Percentiles rank a stretch among this genome's conserved stretches.
phyloP scores from a whole-genome alignment of 1,140 invertebrate genomes.

The Diachasmimorpha longicaudata region DNA sequence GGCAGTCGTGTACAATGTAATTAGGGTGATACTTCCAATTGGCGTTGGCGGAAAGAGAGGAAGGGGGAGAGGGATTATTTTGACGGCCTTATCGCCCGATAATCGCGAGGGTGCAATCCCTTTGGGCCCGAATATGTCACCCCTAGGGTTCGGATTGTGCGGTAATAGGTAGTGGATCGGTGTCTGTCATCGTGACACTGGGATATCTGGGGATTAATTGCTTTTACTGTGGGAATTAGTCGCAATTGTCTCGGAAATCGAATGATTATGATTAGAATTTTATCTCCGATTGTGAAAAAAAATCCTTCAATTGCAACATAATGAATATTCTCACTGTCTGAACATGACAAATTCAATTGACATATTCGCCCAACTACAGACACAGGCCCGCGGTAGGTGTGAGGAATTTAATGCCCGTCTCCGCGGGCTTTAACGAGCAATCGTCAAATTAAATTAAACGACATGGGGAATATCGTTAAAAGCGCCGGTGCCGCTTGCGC shows the following conservation, averaged over 20 bases:
- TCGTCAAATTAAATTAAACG: constrained; percentile 57
- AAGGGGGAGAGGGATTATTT: constrained; percentile 59
- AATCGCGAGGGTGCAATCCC: constrained; percentile 41
- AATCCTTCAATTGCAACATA: background rate
- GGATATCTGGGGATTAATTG: no score
- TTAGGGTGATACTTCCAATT: constrained; percentile 8
- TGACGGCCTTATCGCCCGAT: constrained; percentile 54
- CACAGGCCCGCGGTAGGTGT: constrained; percentile 23
- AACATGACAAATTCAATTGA: background rate
- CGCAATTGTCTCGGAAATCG: no score
- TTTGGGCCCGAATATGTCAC: background rate
- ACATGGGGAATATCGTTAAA: constrained; percentile 46
- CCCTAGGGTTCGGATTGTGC: no score
- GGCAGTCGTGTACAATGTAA: background rate
- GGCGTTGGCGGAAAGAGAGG: no score
- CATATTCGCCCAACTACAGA: background rate
- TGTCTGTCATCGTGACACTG: no score
- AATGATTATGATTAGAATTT: no score
- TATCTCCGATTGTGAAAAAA: no score
- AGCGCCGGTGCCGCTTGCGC: constrained; percentile 25
- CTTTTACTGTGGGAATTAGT: no score
- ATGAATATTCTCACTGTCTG: background rate
- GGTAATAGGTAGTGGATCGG: no score
- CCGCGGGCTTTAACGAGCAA: constrained; percentile 50
- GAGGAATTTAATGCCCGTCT: constrained; percentile 42